Evolutionary conservation across 2,113 vertebrate species (phyloP), one percentile per base, ranked within the genome.

Genomic region (Morone chrysops): DNA sequence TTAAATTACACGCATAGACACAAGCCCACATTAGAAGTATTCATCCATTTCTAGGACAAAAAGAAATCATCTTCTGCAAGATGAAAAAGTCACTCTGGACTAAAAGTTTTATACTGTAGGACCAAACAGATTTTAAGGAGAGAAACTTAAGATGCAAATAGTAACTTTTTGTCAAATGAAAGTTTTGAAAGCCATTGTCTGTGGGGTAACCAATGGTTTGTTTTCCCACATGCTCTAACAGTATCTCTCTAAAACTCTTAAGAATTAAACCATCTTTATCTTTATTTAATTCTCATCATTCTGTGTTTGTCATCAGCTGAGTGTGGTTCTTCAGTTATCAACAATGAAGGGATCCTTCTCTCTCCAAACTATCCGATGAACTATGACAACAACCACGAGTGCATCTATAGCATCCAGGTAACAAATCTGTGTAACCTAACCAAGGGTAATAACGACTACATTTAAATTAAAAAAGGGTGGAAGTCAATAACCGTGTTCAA

Each of bases 381-480:
- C 92, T 96, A 96, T 6, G 95, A 96, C 78, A 96, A 95, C 92
- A 95, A 96, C 89, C 95, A 99, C 43, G 98, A 99, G 94, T 99
- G 98, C 93, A 98, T 99, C 94, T 99, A 99, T 92, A 99, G 97
- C 91, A 98, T 99, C 92, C 97, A 99, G 92, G 93, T 93, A 80
- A 80, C 22, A 12, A 18, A 45, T 47, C 12, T 43, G 62, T 20
- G 4, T 18, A 10, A 17, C 6, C 40, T 53, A 16, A 50, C 14
- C 25, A 6, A 20, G 8, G 13, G 6, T 9, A 4, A 41, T 11
- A 56, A 2, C 45, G 10, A 63, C 41, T 22, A 7, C 41, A 9
- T 38, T 48, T 77, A 31, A 60, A 22, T 7, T 7, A 38, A 59
- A 22, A 43, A 10, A 20, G 47, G 8, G 20, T 60, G 4, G 22